These are phyloP conservation scores for Falco columbarius DNA, from an alignment of 2,797 vertebrate species.

Conservation along the genomic window DNA sequence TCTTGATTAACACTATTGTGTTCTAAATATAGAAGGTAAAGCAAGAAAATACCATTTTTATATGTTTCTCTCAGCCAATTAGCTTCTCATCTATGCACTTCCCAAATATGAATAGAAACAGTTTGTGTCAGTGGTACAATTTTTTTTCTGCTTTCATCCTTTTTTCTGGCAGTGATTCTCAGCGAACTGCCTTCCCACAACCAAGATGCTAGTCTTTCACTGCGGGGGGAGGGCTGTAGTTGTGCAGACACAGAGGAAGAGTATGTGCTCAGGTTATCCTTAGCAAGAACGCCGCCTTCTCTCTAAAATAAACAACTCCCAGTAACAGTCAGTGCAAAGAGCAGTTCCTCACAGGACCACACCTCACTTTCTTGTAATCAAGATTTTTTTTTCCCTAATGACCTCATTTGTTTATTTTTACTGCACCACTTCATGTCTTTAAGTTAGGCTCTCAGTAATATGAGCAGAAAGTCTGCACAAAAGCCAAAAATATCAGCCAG, in stretches of 20 bases:
- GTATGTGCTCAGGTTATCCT: constrained; percentile 77
- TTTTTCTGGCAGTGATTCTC: constrained; percentile 70
- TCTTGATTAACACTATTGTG: constrained; percentile 64
- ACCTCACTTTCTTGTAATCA: constrained; percentile 24
- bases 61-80: constrained; percentile 61
- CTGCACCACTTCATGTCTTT: neutral
- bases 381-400: neutral
- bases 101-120: constrained; percentile 70
- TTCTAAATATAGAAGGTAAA: constrained; percentile 65
- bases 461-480: neutral
- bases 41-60: constrained; percentile 65
- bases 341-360: constrained; percentile 34
- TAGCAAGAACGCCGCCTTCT: constrained; percentile 75
- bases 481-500: neutral
- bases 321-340: constrained; percentile 86
- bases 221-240: neutral
- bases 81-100: constrained; percentile 66
- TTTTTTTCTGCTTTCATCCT: constrained; percentile 52
- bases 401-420: constrained; percentile 22
- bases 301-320: constrained; percentile 82
- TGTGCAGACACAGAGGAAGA: constrained; percentile 54
- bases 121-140: constrained; percentile 61
- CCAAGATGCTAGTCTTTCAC: constrained; percentile 63
- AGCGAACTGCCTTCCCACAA: constrained; percentile 64
- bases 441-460: neutral